phyloP scores from a whole-genome alignment of 2,888 invertebrate genomes.

The Tillus elongatus region DNA sequence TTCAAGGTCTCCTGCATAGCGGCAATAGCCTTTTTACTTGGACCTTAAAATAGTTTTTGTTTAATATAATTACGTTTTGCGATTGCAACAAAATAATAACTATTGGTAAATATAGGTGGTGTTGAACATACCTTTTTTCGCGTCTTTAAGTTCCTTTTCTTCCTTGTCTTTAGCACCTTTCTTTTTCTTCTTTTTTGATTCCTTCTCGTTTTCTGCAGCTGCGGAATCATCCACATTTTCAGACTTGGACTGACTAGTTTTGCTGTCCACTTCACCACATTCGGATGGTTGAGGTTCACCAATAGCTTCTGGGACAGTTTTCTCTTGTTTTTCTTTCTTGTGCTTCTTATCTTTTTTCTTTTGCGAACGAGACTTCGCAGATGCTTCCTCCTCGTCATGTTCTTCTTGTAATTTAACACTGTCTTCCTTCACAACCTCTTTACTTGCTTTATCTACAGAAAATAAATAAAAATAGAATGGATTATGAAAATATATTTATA shows the following conservation, averaged over 20 bases:
- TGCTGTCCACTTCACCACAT: too few species aligned
- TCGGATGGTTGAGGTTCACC: too few species aligned
- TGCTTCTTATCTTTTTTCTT: constrained; percentile 86
- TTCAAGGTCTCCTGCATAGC: constrained; percentile 90
- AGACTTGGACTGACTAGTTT: too few species aligned
- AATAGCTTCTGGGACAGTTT: constrained; percentile 58
- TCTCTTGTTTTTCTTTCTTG: constrained; percentile 71
- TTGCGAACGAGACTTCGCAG: constrained; percentile 73
- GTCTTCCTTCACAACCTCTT: constrained; percentile 17
- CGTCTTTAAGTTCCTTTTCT: constrained; percentile 37
- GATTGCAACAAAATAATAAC: constrained; percentile 7
- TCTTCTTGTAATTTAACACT: constrained; percentile 40
- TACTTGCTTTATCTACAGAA: constrained; percentile 30
- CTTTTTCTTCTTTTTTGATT: constrained; percentile 32
- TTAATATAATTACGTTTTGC: constrained; percentile 9
- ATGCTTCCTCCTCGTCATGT: constrained; percentile 48
- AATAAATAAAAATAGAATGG: too few species aligned
- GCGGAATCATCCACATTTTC: constrained; percentile 21
- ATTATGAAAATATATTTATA: too few species aligned
- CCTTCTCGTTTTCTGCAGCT: constrained; percentile 36
- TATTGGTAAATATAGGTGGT: too few species aligned
- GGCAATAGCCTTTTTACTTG: constrained; percentile 76
- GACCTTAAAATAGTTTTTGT: constrained; percentile 44
- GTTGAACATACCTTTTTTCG: constrained; percentile 44
- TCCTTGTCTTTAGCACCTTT: constrained; percentile 27